Evolutionary conservation across 2,888 invertebrate genomes (phyloP).

Genomic region (Lutraria lutraria): DNA sequence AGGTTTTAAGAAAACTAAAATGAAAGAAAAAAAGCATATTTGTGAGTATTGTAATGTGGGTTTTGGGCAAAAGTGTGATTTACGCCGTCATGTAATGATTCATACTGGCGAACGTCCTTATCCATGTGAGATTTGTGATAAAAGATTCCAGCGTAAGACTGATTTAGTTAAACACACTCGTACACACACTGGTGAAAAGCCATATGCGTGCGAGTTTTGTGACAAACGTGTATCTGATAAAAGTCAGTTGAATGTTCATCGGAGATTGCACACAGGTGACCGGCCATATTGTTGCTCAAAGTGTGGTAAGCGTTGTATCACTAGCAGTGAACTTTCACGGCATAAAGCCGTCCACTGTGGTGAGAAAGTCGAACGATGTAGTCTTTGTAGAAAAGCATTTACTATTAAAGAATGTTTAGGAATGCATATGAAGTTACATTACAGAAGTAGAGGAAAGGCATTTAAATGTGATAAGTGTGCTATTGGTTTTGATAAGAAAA

Average conservation of each 20-base stretch:
- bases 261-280: constrained; percentile 64
- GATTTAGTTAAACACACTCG: constrained; percentile 66
- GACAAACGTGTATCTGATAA: constrained; percentile 71
- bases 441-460: constrained; percentile 51
- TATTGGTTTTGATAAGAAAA: constrained; percentile 61
- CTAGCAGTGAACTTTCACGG: constrained; percentile 64
- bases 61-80: constrained; percentile 68
- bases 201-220: constrained; percentile 68
- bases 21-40: constrained; percentile 66
- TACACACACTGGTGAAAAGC: constrained; percentile 69
- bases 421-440: constrained; percentile 70
- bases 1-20: constrained; percentile 44
- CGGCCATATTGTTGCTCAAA: constrained; percentile 65
- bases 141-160: constrained; percentile 64
- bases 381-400: constrained; percentile 61
- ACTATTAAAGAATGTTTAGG: constrained; percentile 64
- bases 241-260: constrained; percentile 68
- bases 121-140: constrained; percentile 67
- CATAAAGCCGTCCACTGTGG: constrained; percentile 50
- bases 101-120: constrained; percentile 68
- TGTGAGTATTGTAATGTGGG: constrained; percentile 66
- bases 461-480: constrained; percentile 66
- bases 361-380: constrained; percentile 48
- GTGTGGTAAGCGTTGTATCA: constrained; percentile 67
- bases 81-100: constrained; percentile 66